phyloP scores from a whole-genome alignment of 2,888 invertebrate species.

The Rhingia rostrata region DNA sequence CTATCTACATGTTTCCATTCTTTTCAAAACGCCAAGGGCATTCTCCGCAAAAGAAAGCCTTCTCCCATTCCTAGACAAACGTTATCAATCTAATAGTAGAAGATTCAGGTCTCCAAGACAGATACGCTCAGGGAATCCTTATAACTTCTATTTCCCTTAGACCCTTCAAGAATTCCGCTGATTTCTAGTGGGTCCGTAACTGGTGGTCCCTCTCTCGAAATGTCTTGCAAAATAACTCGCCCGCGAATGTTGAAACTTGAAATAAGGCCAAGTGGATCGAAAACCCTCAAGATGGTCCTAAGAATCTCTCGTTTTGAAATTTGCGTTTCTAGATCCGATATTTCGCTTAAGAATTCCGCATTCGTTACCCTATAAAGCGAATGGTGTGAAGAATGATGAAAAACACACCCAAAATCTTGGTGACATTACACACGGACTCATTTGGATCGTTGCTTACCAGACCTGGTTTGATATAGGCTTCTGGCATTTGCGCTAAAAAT shows the following conservation, averaged over 20 bases:
- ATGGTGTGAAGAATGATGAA: too few species aligned
- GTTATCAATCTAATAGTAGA: slow-evolving; percentile 11
- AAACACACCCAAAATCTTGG: too few species aligned
- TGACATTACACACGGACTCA: too few species aligned
- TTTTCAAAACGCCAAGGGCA: slow-evolving; percentile 28
- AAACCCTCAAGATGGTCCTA: slow-evolving; percentile 34
- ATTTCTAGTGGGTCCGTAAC: background rate
- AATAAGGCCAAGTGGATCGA: slow-evolving; percentile 23
- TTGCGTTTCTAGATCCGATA: background rate
- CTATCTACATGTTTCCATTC: slow-evolving; percentile 7
- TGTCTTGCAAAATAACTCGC: slow-evolving; percentile 28
- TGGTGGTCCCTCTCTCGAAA: slow-evolving; percentile 25
- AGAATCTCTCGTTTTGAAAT: slow-evolving; percentile 32
- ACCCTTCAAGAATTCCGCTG: background rate
- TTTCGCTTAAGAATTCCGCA: slow-evolving; percentile 5
- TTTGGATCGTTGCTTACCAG: too few species aligned
- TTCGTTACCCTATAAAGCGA: too few species aligned
- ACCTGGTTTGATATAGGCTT: too few species aligned
- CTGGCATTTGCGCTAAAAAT: too few species aligned
- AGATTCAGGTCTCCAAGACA: background rate
- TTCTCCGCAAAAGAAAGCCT: slow-evolving; percentile 48
- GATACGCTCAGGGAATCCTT: slow-evolving; percentile 11
- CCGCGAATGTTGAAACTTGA: background rate
- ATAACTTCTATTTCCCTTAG: slow-evolving; percentile 8
- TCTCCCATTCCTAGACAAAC: slow-evolving; percentile 40